Evolutionary conservation across 2,797 vertebrate species (phyloP).

Genomic region (Buceros bicornis): DNA sequence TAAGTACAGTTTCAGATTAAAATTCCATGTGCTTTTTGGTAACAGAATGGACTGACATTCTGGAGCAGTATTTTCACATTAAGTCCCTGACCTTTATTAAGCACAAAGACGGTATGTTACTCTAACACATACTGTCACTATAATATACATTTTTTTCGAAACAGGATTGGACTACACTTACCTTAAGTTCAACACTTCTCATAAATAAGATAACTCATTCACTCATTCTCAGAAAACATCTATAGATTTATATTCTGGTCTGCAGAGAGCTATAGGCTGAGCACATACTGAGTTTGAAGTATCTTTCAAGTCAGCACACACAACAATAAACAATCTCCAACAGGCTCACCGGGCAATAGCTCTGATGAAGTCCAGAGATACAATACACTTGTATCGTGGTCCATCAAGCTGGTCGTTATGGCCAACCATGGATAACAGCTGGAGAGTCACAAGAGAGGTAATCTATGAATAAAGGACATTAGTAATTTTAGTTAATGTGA

Average conservation of each 20-base stretch:
- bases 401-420: conserved; percentile 92
- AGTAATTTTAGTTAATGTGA: background rate
- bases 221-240: background rate
- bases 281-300: conserved; percentile 32
- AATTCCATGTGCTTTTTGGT: background rate
- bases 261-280: background rate
- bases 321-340: background rate
- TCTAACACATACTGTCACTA: background rate
- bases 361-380: conserved; percentile 93
- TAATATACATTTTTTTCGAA: background rate
- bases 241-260: background rate
- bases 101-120: background rate
- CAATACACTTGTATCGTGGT: conserved; percentile 95
- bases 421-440: conserved; percentile 89
- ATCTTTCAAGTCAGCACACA: conserved; percentile 7
- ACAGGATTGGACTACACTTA: background rate
- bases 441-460: conserved; percentile 86
- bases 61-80: background rate
- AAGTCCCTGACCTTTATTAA: conserved; percentile 33
- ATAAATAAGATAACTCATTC: background rate
- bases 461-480: conserved; percentile 71
- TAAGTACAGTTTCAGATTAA: background rate
- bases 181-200: background rate
- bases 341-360: conserved; percentile 82
- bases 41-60: conserved; percentile 16